Conservation (phyloP, 2,888 invertebrate genomes). For the Tortrix viridana region DNA sequence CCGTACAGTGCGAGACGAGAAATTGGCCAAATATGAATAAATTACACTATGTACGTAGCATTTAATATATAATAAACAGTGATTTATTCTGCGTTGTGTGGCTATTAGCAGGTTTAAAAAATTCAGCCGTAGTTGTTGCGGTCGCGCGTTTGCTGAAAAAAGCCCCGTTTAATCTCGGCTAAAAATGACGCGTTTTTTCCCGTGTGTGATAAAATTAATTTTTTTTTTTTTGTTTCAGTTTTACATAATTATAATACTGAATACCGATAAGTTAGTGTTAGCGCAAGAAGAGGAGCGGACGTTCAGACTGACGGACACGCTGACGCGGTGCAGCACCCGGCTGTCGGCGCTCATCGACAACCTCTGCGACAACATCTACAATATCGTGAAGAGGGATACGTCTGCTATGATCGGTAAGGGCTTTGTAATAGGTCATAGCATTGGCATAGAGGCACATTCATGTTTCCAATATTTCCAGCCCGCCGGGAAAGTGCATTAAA, state of each 20-base stretch:
- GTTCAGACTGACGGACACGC: slow-evolving; percentile 63
- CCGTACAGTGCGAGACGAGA: slow-evolving; percentile 54
- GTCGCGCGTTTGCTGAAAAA: too few relatives aligned
- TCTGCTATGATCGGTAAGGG: slow-evolving; percentile 67
- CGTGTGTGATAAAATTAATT: too few relatives aligned
- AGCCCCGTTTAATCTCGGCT: too few relatives aligned
- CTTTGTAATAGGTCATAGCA: too few relatives aligned
- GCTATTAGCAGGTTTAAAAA: too few relatives aligned
- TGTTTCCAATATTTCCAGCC: too few relatives aligned
- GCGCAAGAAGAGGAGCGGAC: slow-evolving; percentile 48
- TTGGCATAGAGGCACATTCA: too few relatives aligned
- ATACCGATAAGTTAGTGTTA: slow-evolving; percentile 45
- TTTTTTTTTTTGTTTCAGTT: slow-evolving; percentile 60
- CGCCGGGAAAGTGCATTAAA: too few relatives aligned
- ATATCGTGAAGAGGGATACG: slow-evolving; percentile 72
- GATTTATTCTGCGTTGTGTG: too few relatives aligned
- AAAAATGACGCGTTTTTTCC: too few relatives aligned
- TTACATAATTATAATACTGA: slow-evolving; percentile 56
- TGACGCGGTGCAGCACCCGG: slow-evolving; percentile 66
- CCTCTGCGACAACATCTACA: slow-evolving; percentile 67
- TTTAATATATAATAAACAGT: neutral
- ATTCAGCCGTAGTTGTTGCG: too few relatives aligned
- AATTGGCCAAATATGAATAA: slow-evolving; percentile 56
- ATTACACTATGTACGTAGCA: slow-evolving; percentile 61
- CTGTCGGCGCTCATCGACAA: slow-evolving; percentile 65